Conservation (phyloP, 2,888 invertebrate species). For the Cyclophora punctaria region DNA sequence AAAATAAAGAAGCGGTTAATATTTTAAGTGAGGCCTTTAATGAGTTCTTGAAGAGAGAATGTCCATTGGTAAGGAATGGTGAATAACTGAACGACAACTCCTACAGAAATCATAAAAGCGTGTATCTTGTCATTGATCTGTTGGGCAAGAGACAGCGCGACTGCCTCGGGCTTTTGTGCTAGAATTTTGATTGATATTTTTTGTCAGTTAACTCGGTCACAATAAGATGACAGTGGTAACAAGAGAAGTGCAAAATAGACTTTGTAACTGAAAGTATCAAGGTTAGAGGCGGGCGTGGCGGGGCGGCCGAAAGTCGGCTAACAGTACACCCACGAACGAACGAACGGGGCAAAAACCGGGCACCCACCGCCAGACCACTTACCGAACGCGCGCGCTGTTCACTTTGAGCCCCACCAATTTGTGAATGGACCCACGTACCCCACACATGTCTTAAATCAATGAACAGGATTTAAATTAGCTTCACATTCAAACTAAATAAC, state of each 20-base stretch:
- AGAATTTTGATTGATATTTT: constrained; percentile 76
- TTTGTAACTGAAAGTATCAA: constrained; percentile 73
- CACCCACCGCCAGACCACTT: constrained; percentile 44
- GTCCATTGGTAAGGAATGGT: too few relatives aligned
- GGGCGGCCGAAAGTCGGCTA: constrained; percentile 65
- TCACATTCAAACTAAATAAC: too few relatives aligned
- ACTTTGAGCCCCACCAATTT: constrained; percentile 53
- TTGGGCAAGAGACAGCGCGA: constrained; percentile 54
- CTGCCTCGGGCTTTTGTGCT: constrained; percentile 69
- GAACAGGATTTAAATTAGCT: constrained; percentile 49
- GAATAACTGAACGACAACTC: too few relatives aligned
- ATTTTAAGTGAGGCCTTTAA: too few relatives aligned
- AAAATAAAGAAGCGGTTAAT: too few relatives aligned
- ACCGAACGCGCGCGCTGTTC: constrained; percentile 41
- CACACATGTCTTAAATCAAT: constrained; percentile 32
- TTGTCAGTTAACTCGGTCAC: constrained; percentile 70
- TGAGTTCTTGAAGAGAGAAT: too few relatives aligned
- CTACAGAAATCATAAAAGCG: too few relatives aligned
- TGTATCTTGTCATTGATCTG: constrained; percentile 9
- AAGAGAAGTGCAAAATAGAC: constrained; percentile 71
- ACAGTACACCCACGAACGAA: constrained; percentile 59
- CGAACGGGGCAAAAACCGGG: constrained; percentile 53
- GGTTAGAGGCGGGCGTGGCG: constrained; percentile 65
- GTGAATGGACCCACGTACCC: constrained; percentile 42
- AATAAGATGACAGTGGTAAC: constrained; percentile 72